Base-by-base conservation (phyloP, 2,113 vertebrate genomes). In the Chlorodrepanis virens region DNA sequence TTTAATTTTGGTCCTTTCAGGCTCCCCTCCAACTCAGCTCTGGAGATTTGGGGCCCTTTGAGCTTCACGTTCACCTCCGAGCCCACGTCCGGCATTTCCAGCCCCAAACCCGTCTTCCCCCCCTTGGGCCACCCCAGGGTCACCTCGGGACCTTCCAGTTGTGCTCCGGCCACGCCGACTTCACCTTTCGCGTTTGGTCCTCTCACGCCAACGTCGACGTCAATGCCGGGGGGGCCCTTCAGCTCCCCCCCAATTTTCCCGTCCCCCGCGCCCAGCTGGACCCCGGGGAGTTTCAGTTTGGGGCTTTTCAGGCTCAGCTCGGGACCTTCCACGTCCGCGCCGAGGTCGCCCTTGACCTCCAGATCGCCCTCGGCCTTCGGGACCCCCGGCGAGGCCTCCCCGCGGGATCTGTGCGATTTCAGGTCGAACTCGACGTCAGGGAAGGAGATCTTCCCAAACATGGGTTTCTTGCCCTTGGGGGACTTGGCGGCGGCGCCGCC, bases 341-440 rank as follows among this genome's bases (percentile, higher is more conserved):
- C 50, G 79, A 96, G 10, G 9, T 89, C 67, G 1, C 97, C 76
- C 63, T 93, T 97, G 54, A 97, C 64, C 15, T 98, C 97, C 56
- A 98, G 14, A 4, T 97, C 97, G 11, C 97, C 98, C 54, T 98
- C 97, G 0, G 86, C 3, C 47, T 97, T 98, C 0, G 98, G 96
- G 65, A 64, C 94, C 19, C 96, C 96, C 29, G 93, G 84, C 4
- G 98, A 94, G 29, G 96, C 97, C 24, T 99, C 98, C 0, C 96
- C 97, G 93, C 99, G 98, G 71, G 97, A 84, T 52, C 98, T 97
- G 35, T 98, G 97, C 3, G 99, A 99, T 94, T 99, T 99, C 4
- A 99, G 98, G 76, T 99, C 99, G 69, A 99, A 98, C 60, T 99
- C 99, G 1, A 99, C 99, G 64, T 99, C 99, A 0, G 99, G 99